phyloP scores from a whole-genome alignment of 2,113 vertebrate genomes.

The Craseonycteris thonglongyai region DNA sequence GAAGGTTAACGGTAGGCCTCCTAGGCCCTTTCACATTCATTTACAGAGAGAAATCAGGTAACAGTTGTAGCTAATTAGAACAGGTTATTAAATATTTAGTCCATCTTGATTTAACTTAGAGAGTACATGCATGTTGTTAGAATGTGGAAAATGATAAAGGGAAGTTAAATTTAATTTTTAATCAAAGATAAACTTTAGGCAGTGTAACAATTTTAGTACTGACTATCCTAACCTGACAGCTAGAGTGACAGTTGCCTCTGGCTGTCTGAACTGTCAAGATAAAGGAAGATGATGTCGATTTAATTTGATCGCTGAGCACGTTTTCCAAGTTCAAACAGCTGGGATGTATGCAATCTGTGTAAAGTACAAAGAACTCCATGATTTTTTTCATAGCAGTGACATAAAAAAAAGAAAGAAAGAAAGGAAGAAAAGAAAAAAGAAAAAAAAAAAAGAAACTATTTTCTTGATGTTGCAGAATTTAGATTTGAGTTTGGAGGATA shows the following conservation, averaged over 20 bases:
- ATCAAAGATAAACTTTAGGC: conserved; percentile 79
- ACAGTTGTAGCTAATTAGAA: conserved; percentile 87
- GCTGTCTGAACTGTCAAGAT: conserved; percentile 69
- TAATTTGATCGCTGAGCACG: conserved; percentile 55
- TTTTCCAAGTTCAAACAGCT: conserved; percentile 61
- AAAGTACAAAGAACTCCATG: conserved; percentile 52
- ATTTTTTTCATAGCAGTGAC: conserved; percentile 30
- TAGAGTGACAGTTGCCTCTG: conserved; percentile 39
- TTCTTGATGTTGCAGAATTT: conserved; percentile 50
- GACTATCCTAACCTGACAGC: conserved; percentile 7
- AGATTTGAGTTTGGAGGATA: not conserved
- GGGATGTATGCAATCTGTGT: not conserved
- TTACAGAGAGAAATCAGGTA: conserved; percentile 86
- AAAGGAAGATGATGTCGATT: conserved; percentile 63
- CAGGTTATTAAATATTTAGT: conserved; percentile 83
- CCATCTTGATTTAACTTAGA: conserved; percentile 77
- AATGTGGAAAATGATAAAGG: conserved; percentile 69
- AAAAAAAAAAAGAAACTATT: not conserved
- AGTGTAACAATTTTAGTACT: conserved; percentile 63
- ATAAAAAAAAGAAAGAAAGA: conserved; percentile 1
- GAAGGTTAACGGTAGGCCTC: conserved; percentile 84
- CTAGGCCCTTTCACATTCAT: conserved; percentile 82
- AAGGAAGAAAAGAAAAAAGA: no score
- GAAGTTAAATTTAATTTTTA: conserved; percentile 79
- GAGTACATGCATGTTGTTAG: conserved; percentile 68